Percentiles rank a stretch among this genome's conserved stretches.
Conservation (phyloP, 1,140 invertebrate genomes). For the Caenorhabditis inopinata region DNA sequence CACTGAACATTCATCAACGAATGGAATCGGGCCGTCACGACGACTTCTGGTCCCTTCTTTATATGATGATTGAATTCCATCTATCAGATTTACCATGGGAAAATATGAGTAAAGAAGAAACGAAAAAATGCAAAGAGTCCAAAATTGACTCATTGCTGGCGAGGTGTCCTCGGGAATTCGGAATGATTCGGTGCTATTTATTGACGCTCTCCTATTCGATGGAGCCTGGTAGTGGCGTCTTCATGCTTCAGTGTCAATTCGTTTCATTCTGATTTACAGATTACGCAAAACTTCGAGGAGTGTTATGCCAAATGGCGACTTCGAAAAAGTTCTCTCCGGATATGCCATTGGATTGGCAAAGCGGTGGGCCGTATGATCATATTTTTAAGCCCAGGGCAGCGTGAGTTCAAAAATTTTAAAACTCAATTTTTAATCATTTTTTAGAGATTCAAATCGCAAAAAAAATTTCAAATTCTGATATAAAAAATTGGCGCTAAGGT, state of each 20-base stretch:
- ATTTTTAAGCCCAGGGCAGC: not conserved
- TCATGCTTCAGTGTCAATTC: too few relatives aligned
- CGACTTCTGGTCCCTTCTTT: conserved; percentile 75
- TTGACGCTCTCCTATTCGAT: not conserved
- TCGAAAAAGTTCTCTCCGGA: not conserved
- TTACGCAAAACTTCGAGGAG: conserved; percentile 3
- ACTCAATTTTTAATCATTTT: too few relatives aligned
- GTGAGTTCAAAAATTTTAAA: too few relatives aligned
- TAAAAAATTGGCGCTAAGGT: too few relatives aligned
- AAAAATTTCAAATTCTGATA: too few relatives aligned
- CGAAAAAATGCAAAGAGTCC: not conserved
- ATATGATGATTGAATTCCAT: conserved; percentile 38
- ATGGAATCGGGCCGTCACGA: conserved; percentile 73
- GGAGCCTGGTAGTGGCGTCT: not conserved
- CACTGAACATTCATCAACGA: conserved; percentile 97
- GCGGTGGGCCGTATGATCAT: not conserved
- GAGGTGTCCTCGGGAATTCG: conserved; percentile 17
- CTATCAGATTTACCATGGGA: conserved; percentile 23
- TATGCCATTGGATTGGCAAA: conserved; percentile 21
- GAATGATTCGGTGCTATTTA: conserved; percentile 27
- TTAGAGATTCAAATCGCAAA: too few relatives aligned
- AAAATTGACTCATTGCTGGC: not conserved
- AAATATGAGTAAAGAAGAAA: conserved; percentile 14
- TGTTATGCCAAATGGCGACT: not conserved
- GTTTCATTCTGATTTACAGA: not conserved